Conservation (phyloP, 2,888 invertebrate species). For the Agonopterix subpropinquella region DNA sequence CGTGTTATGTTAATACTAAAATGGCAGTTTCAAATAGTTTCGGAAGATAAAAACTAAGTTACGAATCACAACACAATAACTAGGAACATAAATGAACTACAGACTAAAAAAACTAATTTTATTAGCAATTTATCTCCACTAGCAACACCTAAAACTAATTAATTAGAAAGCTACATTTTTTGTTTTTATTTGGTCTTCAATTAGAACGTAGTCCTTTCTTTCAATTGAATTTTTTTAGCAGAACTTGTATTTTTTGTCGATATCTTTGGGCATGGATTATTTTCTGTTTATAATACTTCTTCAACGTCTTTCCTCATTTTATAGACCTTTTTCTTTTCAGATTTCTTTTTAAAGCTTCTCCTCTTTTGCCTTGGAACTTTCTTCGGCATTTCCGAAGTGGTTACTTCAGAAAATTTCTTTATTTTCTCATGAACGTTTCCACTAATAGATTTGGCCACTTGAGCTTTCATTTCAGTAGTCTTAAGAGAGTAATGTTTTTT, state of each 20-base stretch:
- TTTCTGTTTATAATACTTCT: slow-evolving; percentile 41
- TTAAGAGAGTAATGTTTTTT: slow-evolving; percentile 32
- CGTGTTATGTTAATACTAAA: too few species aligned
- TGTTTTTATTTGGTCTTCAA: too few species aligned
- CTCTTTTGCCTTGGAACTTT: slow-evolving; percentile 47
- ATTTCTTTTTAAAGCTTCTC: slow-evolving; percentile 48
- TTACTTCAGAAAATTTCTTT: slow-evolving; percentile 51
- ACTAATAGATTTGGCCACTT: slow-evolving; percentile 37
- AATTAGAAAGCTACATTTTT: too few species aligned
- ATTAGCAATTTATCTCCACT: too few species aligned
- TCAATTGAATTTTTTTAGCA: too few species aligned
- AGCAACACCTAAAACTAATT: too few species aligned
- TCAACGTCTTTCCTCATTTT: slow-evolving; percentile 62
- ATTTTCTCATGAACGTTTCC: slow-evolving; percentile 68
- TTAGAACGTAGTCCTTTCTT: not conserved
- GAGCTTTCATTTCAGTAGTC: slow-evolving; percentile 29
- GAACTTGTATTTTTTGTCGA: too few species aligned
- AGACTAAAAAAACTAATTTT: too few species aligned
- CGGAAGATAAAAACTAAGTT: too few species aligned
- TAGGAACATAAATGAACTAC: too few species aligned
- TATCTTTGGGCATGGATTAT: not conserved
- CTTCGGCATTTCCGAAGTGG: slow-evolving; percentile 35
- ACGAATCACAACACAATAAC: too few species aligned
- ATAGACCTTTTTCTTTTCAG: slow-evolving; percentile 47
- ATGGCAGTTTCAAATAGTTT: too few species aligned